A percentile compares a stretch with the other conserved stretches of the same genome.
These are phyloP conservation scores for Scaptomyza montana DNA, from an alignment of 1,140 invertebrate species.

Conservation along the genomic window DNA sequence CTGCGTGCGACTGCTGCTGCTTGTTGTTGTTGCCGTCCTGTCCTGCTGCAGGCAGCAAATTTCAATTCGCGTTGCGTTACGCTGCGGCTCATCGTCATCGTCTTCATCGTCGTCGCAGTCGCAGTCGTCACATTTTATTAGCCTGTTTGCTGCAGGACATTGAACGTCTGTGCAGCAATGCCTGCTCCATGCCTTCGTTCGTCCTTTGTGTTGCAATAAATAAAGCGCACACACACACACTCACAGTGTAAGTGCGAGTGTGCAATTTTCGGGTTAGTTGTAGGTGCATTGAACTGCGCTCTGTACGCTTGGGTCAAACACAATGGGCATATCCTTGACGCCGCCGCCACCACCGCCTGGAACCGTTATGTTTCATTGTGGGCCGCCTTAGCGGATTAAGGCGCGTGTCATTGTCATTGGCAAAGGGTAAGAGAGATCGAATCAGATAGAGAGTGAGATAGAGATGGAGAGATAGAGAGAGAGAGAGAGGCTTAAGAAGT, in stretches of 20 bases:
- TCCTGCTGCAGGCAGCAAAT: slow-evolving; percentile 54
- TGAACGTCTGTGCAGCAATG: slow-evolving; percentile 57
- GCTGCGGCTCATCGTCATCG: slow-evolving; percentile 36
- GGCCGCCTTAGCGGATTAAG: slow-evolving; percentile 45
- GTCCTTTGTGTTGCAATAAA: slow-evolving; percentile 78
- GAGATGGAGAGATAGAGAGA: background rate
- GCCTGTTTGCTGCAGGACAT: slow-evolving; percentile 80
- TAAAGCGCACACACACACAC: slow-evolving; percentile 50
- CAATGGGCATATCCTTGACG: slow-evolving; percentile 51
- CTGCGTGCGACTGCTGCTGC: slow-evolving; percentile 49
- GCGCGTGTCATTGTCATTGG: slow-evolving; percentile 42
- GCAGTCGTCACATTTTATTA: slow-evolving; percentile 75
- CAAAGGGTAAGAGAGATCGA: background rate
- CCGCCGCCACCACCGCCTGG: slow-evolving; percentile 42
- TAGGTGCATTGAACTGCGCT: slow-evolving; percentile 75
- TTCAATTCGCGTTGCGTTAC: slow-evolving; percentile 74
- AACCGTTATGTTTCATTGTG: slow-evolving; percentile 41
- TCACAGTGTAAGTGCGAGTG: background rate
- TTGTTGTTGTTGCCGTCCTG: background rate
- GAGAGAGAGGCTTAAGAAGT: background rate
- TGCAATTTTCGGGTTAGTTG: slow-evolving; percentile 56
- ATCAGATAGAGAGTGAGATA: background rate
- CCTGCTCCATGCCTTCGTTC: slow-evolving; percentile 60
- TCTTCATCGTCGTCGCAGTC: slow-evolving; percentile 7
- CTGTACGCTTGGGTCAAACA: slow-evolving; percentile 23